Conservation (phyloP, 2,113 vertebrate species). For the Corythornis cristatus region DNA sequence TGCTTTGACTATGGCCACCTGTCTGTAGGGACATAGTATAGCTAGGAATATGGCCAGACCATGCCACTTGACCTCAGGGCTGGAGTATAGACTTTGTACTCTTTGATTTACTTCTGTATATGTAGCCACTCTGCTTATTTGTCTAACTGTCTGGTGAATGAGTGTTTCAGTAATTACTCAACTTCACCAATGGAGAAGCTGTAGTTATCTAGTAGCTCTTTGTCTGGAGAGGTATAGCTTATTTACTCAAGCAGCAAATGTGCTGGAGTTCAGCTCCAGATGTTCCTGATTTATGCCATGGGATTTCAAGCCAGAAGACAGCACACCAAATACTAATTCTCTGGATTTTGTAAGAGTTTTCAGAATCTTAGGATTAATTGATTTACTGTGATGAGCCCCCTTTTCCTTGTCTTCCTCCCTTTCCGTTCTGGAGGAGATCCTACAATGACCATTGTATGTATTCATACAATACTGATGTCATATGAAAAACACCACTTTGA, state of each 20-base stretch:
- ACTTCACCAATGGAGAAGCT: neutral
- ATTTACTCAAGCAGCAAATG: neutral
- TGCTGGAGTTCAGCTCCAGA: neutral
- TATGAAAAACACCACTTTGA: constrained; percentile 11
- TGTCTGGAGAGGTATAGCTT: neutral
- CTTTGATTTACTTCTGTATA: neutral
- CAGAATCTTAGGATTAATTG: neutral
- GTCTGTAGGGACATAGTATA: neutral
- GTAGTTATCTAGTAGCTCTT: neutral
- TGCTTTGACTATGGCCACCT: neutral
- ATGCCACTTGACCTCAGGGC: neutral
- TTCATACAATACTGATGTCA: neutral
- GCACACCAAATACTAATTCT: neutral
- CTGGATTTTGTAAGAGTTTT: neutral
- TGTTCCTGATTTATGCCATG: neutral
- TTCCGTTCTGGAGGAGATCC: neutral
- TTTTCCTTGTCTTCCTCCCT: neutral
- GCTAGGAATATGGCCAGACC: neutral
- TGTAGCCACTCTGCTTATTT: neutral
- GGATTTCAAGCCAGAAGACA: neutral
- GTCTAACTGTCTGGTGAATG: neutral
- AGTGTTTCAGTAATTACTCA: neutral
- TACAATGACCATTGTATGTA: neutral
- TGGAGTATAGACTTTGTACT: neutral
- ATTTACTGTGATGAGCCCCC: neutral